Evolutionary conservation across 1,140 invertebrate genomes (phyloP).

Genomic region (Akabosia matsudoensis): DNA sequence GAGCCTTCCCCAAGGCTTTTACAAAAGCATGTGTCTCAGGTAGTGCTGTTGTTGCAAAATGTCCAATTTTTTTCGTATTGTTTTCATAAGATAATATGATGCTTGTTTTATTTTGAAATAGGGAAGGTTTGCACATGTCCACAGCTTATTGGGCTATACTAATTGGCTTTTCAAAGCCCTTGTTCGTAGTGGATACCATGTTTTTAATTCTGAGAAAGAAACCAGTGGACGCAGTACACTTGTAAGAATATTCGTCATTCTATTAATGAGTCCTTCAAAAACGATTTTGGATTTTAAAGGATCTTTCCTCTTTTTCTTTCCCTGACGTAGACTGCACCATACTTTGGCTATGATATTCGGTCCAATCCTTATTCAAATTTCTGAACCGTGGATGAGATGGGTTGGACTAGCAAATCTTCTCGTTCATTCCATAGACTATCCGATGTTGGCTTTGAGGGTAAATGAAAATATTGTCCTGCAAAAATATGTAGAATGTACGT

Average conservation of each 20-base stretch:
- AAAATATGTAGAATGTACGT: neutral
- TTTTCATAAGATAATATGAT: too few species aligned
- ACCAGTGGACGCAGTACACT: neutral
- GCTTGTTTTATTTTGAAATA: neutral
- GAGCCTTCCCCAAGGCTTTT: neutral
- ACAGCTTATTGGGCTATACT: neutral
- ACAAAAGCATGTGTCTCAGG: neutral
- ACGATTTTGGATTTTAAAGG: neutral
- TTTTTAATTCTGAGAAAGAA: neutral
- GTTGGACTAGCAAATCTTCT: neutral
- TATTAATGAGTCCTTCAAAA: neutral
- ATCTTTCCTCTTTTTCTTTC: neutral
- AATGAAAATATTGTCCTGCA: neutral
- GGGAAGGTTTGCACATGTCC: neutral
- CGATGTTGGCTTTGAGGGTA: neutral
- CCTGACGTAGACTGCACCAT: neutral
- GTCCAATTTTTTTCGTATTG: neutral
- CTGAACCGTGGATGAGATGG: neutral
- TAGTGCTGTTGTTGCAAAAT: neutral
- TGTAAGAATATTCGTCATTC: neutral
- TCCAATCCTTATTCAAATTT: neutral
- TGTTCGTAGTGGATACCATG: neutral
- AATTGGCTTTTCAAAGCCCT: neutral
- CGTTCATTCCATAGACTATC: neutral
- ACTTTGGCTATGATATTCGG: neutral